Evolutionary conservation across 2,113 vertebrate species (phyloP).

Genomic region (Lamprologus tigripictilis): DNA sequence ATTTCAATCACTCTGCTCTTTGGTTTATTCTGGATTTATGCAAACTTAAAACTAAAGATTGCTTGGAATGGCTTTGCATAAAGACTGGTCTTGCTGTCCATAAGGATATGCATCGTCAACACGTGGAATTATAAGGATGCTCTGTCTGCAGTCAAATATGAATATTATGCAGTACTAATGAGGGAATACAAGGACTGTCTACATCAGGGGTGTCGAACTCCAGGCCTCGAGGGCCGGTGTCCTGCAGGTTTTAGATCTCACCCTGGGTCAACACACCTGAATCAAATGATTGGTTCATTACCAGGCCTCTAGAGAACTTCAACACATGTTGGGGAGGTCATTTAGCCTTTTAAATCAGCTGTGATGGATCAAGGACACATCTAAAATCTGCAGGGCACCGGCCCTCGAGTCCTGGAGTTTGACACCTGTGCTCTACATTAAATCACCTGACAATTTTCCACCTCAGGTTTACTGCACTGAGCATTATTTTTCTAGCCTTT

Average conservation of each 20-base stretch:
- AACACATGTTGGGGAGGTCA: too few species aligned
- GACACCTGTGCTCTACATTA: too few species aligned
- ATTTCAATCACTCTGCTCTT: not conserved
- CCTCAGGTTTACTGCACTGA: not conserved
- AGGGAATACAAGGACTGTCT: not conserved
- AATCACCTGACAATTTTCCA: not conserved
- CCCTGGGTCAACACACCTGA: too few species aligned
- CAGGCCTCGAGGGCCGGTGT: too few species aligned
- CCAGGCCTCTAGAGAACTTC: too few species aligned
- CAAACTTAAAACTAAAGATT: not conserved
- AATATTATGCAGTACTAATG: not conserved
- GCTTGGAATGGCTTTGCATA: not conserved
- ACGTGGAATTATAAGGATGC: not conserved
- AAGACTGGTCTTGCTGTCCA: not conserved
- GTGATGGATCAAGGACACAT: too few species aligned
- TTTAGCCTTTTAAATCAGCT: too few species aligned
- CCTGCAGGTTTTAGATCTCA: too few species aligned
- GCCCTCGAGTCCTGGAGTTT: too few species aligned
- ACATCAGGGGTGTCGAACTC: too few species aligned
- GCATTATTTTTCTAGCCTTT: not conserved
- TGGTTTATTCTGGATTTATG: not conserved
- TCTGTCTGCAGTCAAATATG: not conserved
- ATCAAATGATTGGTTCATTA: too few species aligned
- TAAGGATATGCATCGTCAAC: not conserved
- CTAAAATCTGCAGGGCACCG: too few species aligned